A percentile compares a stretch with the other conserved stretches of the same genome.
Evolutionary conservation across 2,888 invertebrate species (phyloP).

Genomic region (Lycia hirtaria): DNA sequence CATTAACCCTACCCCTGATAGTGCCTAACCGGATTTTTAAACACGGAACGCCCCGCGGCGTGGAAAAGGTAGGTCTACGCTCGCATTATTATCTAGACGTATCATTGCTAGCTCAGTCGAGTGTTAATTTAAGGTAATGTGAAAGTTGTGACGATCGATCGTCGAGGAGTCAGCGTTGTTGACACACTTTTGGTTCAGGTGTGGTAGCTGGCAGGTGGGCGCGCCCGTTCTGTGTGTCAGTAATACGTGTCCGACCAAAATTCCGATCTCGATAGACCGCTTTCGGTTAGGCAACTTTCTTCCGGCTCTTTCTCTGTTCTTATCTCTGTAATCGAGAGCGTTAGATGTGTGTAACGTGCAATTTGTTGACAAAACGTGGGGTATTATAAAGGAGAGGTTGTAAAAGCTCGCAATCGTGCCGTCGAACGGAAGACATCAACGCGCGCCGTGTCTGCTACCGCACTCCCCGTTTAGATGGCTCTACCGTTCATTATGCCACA

Average conservation of each 20-base stretch:
- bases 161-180: constrained; percentile 75
- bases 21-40: constrained; percentile 81
- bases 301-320: constrained; percentile 47
- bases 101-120: constrained; percentile 57
- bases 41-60: constrained; percentile 74
- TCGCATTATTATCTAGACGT: constrained; percentile 50
- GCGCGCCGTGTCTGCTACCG: constrained; percentile 56
- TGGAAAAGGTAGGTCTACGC: constrained; percentile 68
- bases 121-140: constrained; percentile 82
- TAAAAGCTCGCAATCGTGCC: constrained; percentile 54
- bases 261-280: constrained; percentile 77
- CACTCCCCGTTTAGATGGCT: constrained; percentile 36
- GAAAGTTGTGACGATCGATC: constrained; percentile 81
- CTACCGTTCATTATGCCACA: constrained; percentile 36
- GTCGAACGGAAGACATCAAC: constrained; percentile 80
- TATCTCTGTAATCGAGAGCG: constrained; percentile 25
- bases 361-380: constrained; percentile 22
- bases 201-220: constrained; percentile 79
- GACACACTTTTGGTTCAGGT: constrained; percentile 84
- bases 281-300: constrained; percentile 80
- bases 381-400: constrained; percentile 20
- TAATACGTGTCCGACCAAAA: constrained; percentile 77
- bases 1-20: constrained; percentile 82
- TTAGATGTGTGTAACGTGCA: constrained; percentile 9
- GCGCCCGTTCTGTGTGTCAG: constrained; percentile 72